These are phyloP conservation scores for Bradypodion pumilum DNA, from an alignment of 2,797 vertebrate genomes.

Conservation along the genomic window DNA sequence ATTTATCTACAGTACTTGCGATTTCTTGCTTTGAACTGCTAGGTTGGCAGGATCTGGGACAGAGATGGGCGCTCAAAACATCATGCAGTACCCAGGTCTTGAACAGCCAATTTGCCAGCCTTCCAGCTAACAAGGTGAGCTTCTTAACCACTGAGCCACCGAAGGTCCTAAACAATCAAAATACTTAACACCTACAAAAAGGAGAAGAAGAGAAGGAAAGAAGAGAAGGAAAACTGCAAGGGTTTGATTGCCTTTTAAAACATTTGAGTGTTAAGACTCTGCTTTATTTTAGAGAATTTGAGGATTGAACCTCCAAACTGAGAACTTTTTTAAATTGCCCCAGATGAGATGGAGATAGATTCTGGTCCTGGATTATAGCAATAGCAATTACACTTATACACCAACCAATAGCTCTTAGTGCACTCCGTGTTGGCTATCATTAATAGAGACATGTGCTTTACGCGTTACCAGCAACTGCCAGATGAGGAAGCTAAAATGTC, in stretches of 20 bases:
- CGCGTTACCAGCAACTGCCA: neutral
- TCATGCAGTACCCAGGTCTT: no score
- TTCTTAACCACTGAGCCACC: no score
- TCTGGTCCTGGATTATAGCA: no score
- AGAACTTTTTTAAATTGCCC: neutral
- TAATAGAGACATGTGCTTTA: neutral
- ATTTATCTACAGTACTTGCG: no score
- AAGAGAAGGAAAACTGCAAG: neutral
- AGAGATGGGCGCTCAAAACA: no score
- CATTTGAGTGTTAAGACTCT: neutral
- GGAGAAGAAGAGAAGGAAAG: neutral
- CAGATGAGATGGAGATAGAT: neutral
- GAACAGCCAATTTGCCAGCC: no score
- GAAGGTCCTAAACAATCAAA: constrained; percentile 35
- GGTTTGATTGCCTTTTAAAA: neutral
- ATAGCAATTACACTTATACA: no score
- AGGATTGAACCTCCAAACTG: neutral
- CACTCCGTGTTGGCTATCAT: neutral
- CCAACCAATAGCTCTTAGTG: no score
- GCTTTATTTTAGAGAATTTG: neutral
- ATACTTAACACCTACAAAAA: constrained; percentile 23
- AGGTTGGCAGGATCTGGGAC: no score
- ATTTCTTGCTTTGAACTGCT: no score
- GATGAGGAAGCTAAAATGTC: neutral
- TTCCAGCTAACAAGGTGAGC: no score